Percentiles rank a stretch among this genome's conserved stretches.
These are phyloP conservation scores for Clitarchus hookeri DNA, from an alignment of 2,888 invertebrate genomes.

Conservation along the genomic window DNA sequence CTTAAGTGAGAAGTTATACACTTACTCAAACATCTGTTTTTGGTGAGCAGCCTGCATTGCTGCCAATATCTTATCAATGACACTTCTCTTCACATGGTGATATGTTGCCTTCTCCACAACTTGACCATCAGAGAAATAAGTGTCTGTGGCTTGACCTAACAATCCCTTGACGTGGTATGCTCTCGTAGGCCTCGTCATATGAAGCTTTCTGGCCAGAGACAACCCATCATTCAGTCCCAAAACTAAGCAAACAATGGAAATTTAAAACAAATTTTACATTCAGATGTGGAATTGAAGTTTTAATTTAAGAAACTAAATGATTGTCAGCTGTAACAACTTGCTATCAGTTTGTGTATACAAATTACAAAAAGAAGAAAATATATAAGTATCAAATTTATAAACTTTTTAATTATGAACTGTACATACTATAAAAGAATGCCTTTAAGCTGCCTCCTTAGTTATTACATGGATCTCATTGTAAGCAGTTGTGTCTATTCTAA, in stretches of 20 bases:
- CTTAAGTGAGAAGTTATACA: conserved; percentile 41
- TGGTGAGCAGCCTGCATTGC: conserved; percentile 86
- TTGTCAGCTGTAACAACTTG: too few relatives aligned
- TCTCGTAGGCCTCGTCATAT: conserved; percentile 65
- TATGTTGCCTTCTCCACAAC: conserved; percentile 72
- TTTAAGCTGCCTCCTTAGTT: too few relatives aligned
- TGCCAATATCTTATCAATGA: conserved; percentile 75
- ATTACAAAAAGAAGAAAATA: too few relatives aligned
- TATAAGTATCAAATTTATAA: too few relatives aligned
- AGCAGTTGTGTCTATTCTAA: too few relatives aligned
- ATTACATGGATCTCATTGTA: too few relatives aligned
- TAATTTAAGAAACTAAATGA: too few relatives aligned
- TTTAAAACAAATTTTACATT: conserved; percentile 35
- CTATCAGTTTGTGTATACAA: too few relatives aligned
- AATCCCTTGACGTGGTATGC: conserved; percentile 75
- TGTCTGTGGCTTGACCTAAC: conserved; percentile 77
- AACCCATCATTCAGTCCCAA: conserved; percentile 74
- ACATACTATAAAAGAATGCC: too few relatives aligned
- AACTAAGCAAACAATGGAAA: conserved; percentile 57
- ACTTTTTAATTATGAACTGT: too few relatives aligned
- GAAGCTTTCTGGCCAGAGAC: conserved; percentile 60
- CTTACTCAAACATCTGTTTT: conserved; percentile 82
- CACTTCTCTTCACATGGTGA: conserved; percentile 68
- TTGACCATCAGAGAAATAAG: conserved; percentile 71
- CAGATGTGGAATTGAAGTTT: too few relatives aligned